Evolutionary conservation across 1,140 invertebrate genomes (phyloP).

Genomic region (Eubasilissa regina): DNA sequence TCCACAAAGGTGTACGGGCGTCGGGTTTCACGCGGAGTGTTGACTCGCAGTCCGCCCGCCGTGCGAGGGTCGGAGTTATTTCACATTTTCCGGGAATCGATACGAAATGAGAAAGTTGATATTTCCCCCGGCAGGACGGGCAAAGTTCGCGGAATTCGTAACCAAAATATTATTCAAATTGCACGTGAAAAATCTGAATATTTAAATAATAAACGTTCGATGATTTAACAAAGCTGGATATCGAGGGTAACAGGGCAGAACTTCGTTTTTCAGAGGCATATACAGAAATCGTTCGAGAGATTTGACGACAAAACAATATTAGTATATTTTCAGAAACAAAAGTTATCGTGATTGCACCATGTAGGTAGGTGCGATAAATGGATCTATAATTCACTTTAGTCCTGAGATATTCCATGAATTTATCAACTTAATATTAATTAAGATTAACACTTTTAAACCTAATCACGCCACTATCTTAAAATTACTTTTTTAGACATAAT

Average conservation of each 20-base stretch:
- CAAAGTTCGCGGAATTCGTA: not conserved
- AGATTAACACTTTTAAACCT: too few relatives aligned
- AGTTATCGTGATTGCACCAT: too few relatives aligned
- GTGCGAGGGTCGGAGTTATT: not conserved
- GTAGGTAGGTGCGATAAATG: too few relatives aligned
- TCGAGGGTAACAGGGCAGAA: not conserved
- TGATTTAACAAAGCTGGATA: too few relatives aligned
- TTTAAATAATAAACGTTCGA: too few relatives aligned
- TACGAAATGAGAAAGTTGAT: not conserved
- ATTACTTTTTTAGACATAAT: too few relatives aligned
- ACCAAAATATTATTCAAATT: not conserved
- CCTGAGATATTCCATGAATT: too few relatives aligned
- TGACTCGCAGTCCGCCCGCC: slow-evolving; percentile 28
- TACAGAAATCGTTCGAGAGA: not conserved
- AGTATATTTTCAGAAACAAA: too few relatives aligned
- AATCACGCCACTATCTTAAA: too few relatives aligned
- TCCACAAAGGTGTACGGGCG: slow-evolving; percentile 35
- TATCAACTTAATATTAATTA: too few relatives aligned
- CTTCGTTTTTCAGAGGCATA: not conserved
- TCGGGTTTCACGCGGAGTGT: slow-evolving; percentile 34
- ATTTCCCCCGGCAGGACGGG: not conserved
- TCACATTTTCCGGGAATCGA: slow-evolving; percentile 3
- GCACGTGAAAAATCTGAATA: too few relatives aligned
- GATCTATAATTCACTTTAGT: too few relatives aligned
- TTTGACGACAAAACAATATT: not conserved